Evolutionary conservation across 2,888 invertebrate species (phyloP).

Genomic region (Hyppa rectilinea): DNA sequence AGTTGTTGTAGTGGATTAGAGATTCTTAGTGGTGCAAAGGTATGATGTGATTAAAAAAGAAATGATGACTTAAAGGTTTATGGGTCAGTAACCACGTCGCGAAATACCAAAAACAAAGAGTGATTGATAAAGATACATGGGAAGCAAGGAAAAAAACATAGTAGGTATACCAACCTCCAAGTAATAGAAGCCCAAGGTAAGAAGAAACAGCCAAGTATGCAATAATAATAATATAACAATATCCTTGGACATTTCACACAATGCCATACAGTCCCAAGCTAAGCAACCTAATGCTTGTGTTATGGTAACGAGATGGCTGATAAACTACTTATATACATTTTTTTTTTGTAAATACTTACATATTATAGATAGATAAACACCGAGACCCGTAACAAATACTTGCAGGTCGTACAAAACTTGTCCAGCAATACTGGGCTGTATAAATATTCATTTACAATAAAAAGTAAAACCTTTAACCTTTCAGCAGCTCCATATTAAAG

Average conservation of each 20-base stretch:
- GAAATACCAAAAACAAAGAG: not conserved
- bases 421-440: not conserved
- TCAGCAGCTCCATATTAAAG: not conserved
- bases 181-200: not conserved
- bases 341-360: no score
- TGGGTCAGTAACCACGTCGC: not conserved
- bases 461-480: not conserved
- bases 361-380: no score
- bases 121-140: not conserved
- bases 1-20: not conserved
- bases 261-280: no score
- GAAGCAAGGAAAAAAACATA: not conserved
- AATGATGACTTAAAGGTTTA: not conserved
- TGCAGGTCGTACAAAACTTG: no score
- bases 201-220: not conserved
- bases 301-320: no score
- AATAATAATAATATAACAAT: no score
- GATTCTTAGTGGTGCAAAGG: not conserved
- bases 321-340: no score
- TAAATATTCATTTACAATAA: not conserved
- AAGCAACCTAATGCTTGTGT: no score
- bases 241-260: no score
- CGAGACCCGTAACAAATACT: no score
- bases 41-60: not conserved
- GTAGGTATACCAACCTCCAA: not conserved